Conservation (phyloP, 2,888 invertebrate genomes). For the Lampropteryx suffumata region DNA sequence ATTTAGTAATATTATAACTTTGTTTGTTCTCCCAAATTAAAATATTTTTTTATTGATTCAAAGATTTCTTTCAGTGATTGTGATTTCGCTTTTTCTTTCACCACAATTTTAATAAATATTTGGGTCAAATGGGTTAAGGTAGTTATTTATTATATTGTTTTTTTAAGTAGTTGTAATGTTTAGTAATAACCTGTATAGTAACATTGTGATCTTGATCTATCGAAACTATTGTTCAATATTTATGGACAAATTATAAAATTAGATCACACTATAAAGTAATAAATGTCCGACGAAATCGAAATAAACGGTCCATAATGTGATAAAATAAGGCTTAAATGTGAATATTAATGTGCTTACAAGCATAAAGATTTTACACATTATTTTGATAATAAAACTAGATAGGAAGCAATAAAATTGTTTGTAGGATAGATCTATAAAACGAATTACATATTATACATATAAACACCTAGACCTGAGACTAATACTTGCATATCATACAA, state of each 20-base stretch:
- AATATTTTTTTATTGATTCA: too few species aligned
- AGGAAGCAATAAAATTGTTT: constrained; percentile 7
- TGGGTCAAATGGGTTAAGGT: too few species aligned
- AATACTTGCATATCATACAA: too few species aligned
- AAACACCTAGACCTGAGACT: too few species aligned
- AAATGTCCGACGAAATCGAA: constrained; percentile 25
- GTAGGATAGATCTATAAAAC: not conserved
- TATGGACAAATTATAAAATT: constrained; percentile 29
- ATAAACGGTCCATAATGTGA: constrained; percentile 16
- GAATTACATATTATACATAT: too few species aligned
- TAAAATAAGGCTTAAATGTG: constrained; percentile 23
- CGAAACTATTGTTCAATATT: constrained; percentile 27
- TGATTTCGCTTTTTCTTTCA: too few species aligned
- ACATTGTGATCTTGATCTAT: constrained; percentile 21
- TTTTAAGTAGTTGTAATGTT: too few species aligned
- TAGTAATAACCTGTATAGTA: not conserved
- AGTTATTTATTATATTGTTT: too few species aligned
- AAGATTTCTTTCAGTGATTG: too few species aligned
- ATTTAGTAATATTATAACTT: too few species aligned
- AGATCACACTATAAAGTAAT: constrained; percentile 28
- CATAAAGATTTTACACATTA: constrained; percentile 16
- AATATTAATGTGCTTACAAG: constrained; percentile 11
- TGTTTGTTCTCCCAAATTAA: too few species aligned
- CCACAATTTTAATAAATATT: too few species aligned
- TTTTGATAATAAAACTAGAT: constrained; percentile 9